Percentiles rank a stretch among this genome's conserved stretches.
phyloP scores from a whole-genome alignment of 2,888 invertebrate genomes.

The Aromia moschata region DNA sequence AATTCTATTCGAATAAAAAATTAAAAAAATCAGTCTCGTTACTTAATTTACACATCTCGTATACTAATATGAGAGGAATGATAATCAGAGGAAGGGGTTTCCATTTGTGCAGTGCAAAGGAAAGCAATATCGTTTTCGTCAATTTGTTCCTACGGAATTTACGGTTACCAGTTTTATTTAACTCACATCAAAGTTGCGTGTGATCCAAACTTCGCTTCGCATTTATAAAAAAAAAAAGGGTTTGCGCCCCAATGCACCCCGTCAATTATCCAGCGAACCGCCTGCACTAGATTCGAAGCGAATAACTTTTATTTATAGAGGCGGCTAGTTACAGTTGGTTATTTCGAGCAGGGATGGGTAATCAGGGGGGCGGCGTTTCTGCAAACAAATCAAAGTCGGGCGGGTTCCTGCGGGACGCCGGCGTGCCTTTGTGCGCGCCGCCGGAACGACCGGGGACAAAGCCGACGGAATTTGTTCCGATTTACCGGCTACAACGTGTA shows the following conservation, averaged over 20 bases:
- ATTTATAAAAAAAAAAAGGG: background rate
- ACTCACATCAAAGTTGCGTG: too few species aligned
- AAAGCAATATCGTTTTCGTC: too few species aligned
- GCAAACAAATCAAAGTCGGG: conserved; percentile 30
- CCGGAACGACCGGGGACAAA: conserved; percentile 20
- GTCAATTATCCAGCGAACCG: background rate
- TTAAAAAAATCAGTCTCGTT: too few species aligned
- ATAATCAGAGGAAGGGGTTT: too few species aligned
- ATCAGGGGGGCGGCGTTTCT: conserved; percentile 17
- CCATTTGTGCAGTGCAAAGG: too few species aligned
- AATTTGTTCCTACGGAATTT: too few species aligned
- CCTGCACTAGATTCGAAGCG: conserved; percentile 8
- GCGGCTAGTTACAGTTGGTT: conserved; percentile 15
- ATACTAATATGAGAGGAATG: too few species aligned
- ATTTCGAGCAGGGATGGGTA: conserved; percentile 14
- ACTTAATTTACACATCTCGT: too few species aligned
- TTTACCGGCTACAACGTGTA: conserved; percentile 31
- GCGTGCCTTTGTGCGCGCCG: conserved; percentile 19
- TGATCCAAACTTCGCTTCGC: too few species aligned
- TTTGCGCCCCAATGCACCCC: background rate
- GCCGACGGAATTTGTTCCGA: conserved; percentile 34
- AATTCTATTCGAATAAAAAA: too few species aligned
- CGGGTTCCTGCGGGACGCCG: conserved; percentile 21
- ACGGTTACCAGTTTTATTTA: too few species aligned
- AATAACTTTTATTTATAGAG: conserved; percentile 3